Evolutionary conservation across 1,140 invertebrate genomes (phyloP).

Genomic region (Cyphomyrmex costatus): DNA sequence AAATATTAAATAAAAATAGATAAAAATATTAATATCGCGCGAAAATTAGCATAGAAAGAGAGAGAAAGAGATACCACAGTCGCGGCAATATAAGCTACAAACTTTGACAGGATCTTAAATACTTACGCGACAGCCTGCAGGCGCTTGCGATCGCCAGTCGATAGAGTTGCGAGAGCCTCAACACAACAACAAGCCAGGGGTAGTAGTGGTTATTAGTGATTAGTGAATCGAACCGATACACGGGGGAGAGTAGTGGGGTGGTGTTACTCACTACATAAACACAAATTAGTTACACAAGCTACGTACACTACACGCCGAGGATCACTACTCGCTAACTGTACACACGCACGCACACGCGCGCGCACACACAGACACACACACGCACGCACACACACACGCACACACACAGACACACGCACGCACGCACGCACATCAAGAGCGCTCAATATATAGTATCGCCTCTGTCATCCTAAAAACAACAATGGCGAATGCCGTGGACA

Average conservation of each 20-base stretch:
- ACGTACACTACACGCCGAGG: slow-evolving; percentile 80
- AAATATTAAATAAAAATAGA: slow-evolving; percentile 68
- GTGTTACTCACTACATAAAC: slow-evolving; percentile 86
- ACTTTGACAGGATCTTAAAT: slow-evolving; percentile 73
- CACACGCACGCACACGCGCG: slow-evolving; percentile 2
- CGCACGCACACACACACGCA: background rate
- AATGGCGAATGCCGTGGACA: background rate
- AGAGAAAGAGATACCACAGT: slow-evolving; percentile 24
- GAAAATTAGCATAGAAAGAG: slow-evolving; percentile 35
- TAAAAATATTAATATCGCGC: slow-evolving; percentile 60
- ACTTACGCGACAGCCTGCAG: slow-evolving; percentile 78
- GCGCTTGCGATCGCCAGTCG: slow-evolving; percentile 75
- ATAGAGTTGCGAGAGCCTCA: slow-evolving; percentile 82
- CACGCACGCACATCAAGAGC: slow-evolving; percentile 55
- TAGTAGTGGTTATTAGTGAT: slow-evolving; percentile 84
- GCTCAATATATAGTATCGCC: slow-evolving; percentile 52
- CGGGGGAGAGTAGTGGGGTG: slow-evolving; percentile 83
- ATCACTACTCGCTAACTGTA: slow-evolving; percentile 73
- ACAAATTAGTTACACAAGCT: slow-evolving; percentile 87
- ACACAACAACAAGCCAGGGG: slow-evolving; percentile 74
- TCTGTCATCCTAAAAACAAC: slow-evolving; percentile 18
- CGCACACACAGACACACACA: too few species aligned
- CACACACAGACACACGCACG: background rate
- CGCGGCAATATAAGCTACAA: slow-evolving; percentile 74
- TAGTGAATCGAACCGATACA: slow-evolving; percentile 85